Base-by-base conservation (phyloP, 2,113 vertebrate species). In the Rhinolophus sinicus region DNA sequence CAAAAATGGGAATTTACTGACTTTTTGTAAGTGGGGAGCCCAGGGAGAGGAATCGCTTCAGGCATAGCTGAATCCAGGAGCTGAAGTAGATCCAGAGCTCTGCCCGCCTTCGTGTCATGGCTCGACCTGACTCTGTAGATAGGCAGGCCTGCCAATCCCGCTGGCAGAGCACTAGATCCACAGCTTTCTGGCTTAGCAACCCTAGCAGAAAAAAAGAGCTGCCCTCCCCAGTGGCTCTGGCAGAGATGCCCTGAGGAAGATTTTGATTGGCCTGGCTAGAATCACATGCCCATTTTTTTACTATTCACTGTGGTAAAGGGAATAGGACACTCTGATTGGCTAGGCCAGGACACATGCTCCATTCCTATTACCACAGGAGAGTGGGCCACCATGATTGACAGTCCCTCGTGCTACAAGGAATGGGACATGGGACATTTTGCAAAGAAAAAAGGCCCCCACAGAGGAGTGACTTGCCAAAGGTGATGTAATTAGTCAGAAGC, bases 51-150 rank as follows among this genome's bases (percentile, higher is more conserved):
- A 52, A 26, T 16, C 19, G 28, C 72, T 96, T 96, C 95, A 93
- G 84, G 93, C 24, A 92, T 26, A 92, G 83, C 70, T 86, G 56
- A 80, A 93, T 82, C 85, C 93, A 95, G 70, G 35, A n/a, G 12
- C 58, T 97, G 21, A 64, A 62, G 47, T n/a, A 14, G 44, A 50
- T 75, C 64, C 69, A 84, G 80, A 90, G 50, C 64, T 76, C n/a
- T 89, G 50, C 67, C 69, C 95, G 56, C 62, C 28, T 90, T 82
- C 13, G 2, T 16, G 26, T 11, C 52, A 86, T 89, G 83, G 47
- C 67, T 38, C 0, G 0, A 40, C 33, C 24, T n/a, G n/a, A 85
- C 56, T 77, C 38, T 65, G 21, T 28, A 92, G 81, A 73, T 30
- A 33, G 69, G 67, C 62, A 44, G 75, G 21, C 9, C 76, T 72